Percentiles rank a stretch among this genome's conserved stretches.
Evolutionary conservation across 2,797 vertebrate genomes (phyloP).

Genomic region (Danionella dracula): DNA sequence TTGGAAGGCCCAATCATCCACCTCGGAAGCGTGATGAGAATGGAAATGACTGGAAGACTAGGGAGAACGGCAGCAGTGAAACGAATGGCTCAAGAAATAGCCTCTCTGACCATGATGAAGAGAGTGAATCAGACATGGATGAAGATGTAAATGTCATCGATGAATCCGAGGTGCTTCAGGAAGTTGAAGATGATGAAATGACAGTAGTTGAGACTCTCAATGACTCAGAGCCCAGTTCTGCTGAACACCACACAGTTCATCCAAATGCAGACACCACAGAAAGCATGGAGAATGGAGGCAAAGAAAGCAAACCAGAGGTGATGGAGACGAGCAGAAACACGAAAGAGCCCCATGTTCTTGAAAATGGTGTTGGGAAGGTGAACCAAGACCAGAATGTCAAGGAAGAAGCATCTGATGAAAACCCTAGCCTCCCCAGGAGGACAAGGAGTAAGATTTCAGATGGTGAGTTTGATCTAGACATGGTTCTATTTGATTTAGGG

Average conservation of each 20-base stretch:
- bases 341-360: not conserved
- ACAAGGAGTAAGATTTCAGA: conserved; percentile 28
- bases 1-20: conserved; percentile 22
- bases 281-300: not conserved
- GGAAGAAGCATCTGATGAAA: conserved; percentile 39
- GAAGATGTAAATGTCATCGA: conserved; percentile 4
- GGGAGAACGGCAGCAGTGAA: conserved; percentile 39
- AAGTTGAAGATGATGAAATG: not conserved
- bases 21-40: conserved; percentile 28
- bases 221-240: not conserved
- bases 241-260: not conserved
- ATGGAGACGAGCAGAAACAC: not conserved
- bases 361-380: conserved; percentile 19
- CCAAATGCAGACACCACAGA: not conserved
- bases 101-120: conserved; percentile 59
- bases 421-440: conserved; percentile 52
- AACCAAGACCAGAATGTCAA: conserved; percentile 30
- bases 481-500: not conserved
- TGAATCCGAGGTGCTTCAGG: not conserved
- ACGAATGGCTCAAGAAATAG: conserved; percentile 55
- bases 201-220: not conserved
- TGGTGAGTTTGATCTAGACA: conserved; percentile 30
- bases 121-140: conserved; percentile 56
- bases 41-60: conserved; percentile 31
- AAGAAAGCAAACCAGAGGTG: not conserved